Conservation (phyloP, 2,888 invertebrate genomes). For the Caenorhabditis macrosperma region DNA sequence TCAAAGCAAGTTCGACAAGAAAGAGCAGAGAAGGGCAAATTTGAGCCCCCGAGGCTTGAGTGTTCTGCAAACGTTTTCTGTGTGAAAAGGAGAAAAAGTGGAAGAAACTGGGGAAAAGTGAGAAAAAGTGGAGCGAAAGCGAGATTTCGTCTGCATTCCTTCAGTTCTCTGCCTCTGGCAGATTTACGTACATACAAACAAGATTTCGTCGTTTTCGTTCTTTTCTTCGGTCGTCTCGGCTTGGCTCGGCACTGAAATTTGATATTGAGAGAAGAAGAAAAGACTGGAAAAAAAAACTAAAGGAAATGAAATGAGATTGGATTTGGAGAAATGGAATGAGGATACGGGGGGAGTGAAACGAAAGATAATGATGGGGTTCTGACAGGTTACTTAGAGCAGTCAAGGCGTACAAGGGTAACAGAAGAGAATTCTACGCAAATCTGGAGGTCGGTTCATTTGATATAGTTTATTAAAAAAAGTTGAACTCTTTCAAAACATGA, state of each 20-base stretch:
- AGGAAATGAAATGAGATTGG: neutral
- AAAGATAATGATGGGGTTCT: neutral
- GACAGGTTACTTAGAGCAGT: no score
- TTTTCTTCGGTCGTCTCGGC: neutral
- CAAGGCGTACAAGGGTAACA: no score
- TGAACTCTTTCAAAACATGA: no score
- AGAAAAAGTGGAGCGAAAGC: no score
- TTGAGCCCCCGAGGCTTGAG: neutral
- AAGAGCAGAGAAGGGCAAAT: constrained; percentile 7
- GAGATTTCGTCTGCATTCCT: neutral
- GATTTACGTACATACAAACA: constrained; percentile 43
- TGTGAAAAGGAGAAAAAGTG: neutral
- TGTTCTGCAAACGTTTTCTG: neutral
- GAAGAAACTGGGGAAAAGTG: neutral
- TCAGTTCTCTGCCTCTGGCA: neutral
- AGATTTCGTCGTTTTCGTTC: constrained; percentile 14
- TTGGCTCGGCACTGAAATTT: constrained; percentile 23
- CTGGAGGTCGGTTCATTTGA: no score
- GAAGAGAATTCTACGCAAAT: no score
- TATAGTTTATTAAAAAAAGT: no score
- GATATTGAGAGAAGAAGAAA: constrained; percentile 32
- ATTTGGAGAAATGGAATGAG: neutral
- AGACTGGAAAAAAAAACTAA: constrained; percentile 6
- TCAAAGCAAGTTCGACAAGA: neutral
- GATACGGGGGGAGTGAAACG: neutral